A percentile compares a stretch with the other conserved stretches of the same genome.
phyloP scores from a whole-genome alignment of 2,797 vertebrate species.

The Acanthurus leucopareius region DNA sequence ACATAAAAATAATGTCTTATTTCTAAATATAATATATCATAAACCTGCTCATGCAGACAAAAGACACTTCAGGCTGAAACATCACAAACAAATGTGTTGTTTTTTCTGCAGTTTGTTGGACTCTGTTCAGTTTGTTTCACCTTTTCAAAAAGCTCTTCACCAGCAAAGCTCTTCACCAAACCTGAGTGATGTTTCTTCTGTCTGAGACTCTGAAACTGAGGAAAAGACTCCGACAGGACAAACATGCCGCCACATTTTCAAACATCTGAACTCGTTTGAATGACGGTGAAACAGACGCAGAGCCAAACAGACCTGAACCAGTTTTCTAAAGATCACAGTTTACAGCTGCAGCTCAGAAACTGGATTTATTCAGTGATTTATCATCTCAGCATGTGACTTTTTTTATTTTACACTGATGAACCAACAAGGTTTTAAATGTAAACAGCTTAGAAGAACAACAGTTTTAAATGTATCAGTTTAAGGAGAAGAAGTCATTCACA shows the following conservation, averaged over 20 bases:
- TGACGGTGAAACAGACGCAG: slow-evolving; percentile 1
- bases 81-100: neutral
- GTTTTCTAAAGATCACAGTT: too few species aligned
- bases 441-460: neutral
- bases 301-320: too few species aligned
- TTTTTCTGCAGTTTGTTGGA: neutral
- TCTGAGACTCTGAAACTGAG: slow-evolving; percentile 40
- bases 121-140: neutral
- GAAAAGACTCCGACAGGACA: slow-evolving; percentile 14
- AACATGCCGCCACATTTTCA: slow-evolving; percentile 36
- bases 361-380: too few species aligned
- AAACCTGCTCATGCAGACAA: too few species aligned
- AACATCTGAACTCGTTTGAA: slow-evolving; percentile 34
- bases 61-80: too few species aligned
- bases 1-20: too few species aligned
- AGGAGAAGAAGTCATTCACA: too few species aligned
- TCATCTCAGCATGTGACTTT: too few species aligned
- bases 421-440: neutral
- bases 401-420: neutral
- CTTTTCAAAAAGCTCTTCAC: slow-evolving; percentile 1
- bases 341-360: neutral
- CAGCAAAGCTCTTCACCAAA: slow-evolving; percentile 7
- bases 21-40: too few species aligned
- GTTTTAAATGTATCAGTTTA: neutral
- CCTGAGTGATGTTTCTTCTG: neutral